Evolutionary conservation across 2,888 invertebrate species (phyloP).

Genomic region (Tenthredo livida): DNA sequence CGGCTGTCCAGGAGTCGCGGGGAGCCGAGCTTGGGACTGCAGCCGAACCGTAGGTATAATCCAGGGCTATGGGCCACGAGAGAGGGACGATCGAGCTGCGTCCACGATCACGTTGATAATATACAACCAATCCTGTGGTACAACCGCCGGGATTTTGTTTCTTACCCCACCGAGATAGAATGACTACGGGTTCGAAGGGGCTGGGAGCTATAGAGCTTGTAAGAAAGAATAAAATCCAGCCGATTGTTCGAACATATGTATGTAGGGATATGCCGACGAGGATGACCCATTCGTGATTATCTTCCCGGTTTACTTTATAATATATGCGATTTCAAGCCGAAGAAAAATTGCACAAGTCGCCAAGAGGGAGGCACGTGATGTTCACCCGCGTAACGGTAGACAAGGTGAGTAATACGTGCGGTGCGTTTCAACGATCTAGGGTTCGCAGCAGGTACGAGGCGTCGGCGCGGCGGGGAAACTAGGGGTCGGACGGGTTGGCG

Average conservation of each 20-base stretch:
- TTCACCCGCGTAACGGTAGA: slow-evolving; percentile 27
- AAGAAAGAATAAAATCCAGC: neutral
- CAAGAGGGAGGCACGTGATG: neutral
- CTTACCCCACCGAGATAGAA: neutral
- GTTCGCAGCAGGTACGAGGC: neutral
- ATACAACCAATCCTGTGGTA: slow-evolving; percentile 2
- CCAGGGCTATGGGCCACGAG: neutral
- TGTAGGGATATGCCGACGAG: neutral
- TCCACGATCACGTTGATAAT: slow-evolving; percentile 6
- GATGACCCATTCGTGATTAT: neutral
- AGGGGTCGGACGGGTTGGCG: neutral
- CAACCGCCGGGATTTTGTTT: neutral
- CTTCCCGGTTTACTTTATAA: neutral
- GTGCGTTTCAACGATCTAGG: neutral
- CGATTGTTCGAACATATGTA: neutral
- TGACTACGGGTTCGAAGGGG: neutral
- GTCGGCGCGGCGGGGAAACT: no score
- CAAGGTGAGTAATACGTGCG: slow-evolving; percentile 20
- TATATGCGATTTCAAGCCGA: neutral
- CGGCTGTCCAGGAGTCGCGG: slow-evolving; percentile 8
- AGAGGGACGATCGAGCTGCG: neutral
- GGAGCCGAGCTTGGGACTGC: slow-evolving; percentile 11
- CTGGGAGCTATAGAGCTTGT: neutral
- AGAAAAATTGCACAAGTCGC: neutral
- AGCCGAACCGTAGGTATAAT: neutral